Evolutionary conservation across 2,113 vertebrate genomes (phyloP), one percentile per base, ranked within the genome.

Genomic region (Octodon degus): DNA sequence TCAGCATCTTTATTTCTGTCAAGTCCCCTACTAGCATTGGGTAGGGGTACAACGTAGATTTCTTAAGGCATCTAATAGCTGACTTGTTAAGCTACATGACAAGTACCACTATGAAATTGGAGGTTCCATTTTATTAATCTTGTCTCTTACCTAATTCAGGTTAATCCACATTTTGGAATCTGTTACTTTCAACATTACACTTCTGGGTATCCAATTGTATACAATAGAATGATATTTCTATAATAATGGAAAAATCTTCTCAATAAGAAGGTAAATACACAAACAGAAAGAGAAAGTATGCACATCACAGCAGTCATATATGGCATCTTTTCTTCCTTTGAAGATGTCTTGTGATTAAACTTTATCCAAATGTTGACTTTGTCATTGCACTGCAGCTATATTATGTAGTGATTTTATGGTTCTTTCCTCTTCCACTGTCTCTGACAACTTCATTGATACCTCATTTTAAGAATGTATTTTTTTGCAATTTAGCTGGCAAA

Each of bases 1-100:
- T 30, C 53, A 90, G 74, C 20, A 65, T 65, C 68, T 90, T 86
- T 94, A 62, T 89, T 88, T 95, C 58, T 82, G 60, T 82, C 25
- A 58, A 40, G n/a, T 94, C 12, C 9, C 13, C 80, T 79, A 68
- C 60, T 87, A 87, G 13, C 83, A 32, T 88, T 84, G 37, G 24
- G 60, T 55, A 50, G 50, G 55, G 20, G 13, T 17, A 53, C n/a
- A 60, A 94, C 43, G 16, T 4, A 65, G 34, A 17, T 68, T 17
- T n/a, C 53, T 60, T 6, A 70, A 24, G 19, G 24, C 37, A 60
- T 65, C 86, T 7, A 60, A 70, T 79, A 87, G 34, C 27, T 32
- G 87, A 4, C 25, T 32, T 70, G 79, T 84, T 65, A 74, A 65
- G 72, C 43, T 11, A 40, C 9, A 14, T 24, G 32, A 80, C 22